Evolutionary conservation across 2,113 vertebrate genomes (phyloP).

Genomic region (Apodemus sylvaticus): DNA sequence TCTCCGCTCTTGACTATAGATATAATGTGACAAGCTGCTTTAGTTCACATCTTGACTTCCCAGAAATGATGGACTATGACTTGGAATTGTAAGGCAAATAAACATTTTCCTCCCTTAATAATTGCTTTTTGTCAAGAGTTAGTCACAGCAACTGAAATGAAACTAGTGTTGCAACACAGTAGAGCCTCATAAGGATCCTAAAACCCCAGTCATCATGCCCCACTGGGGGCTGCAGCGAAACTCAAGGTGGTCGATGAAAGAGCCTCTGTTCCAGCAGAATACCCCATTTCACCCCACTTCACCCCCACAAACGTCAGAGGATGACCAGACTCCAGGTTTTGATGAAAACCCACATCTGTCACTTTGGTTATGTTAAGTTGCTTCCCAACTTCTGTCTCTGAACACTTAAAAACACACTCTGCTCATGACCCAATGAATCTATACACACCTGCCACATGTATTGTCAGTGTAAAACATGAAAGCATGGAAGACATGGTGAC

Average conservation of each 20-base stretch:
- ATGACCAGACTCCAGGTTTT: not conserved
- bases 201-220: not conserved
- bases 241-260: not conserved
- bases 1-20: not conserved
- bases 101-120: not conserved
- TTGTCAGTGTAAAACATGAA: not conserved
- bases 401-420: not conserved
- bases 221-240: not conserved
- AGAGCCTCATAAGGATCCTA: not conserved
- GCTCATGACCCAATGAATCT: not conserved
- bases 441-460: fast-evolving
- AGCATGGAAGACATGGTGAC: not conserved
- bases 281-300: not conserved
- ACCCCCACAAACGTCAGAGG: not conserved
- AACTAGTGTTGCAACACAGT: not conserved
- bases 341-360: not conserved
- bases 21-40: not conserved
- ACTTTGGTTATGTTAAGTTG: not conserved
- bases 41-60: not conserved
- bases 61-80: not conserved
- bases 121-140: not conserved
- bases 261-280: too few species aligned
- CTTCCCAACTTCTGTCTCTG: not conserved
- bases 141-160: not conserved
- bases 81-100: not conserved